phyloP scores from a whole-genome alignment of 1,140 invertebrate genomes.

The Lutraria rhynchaena region DNA sequence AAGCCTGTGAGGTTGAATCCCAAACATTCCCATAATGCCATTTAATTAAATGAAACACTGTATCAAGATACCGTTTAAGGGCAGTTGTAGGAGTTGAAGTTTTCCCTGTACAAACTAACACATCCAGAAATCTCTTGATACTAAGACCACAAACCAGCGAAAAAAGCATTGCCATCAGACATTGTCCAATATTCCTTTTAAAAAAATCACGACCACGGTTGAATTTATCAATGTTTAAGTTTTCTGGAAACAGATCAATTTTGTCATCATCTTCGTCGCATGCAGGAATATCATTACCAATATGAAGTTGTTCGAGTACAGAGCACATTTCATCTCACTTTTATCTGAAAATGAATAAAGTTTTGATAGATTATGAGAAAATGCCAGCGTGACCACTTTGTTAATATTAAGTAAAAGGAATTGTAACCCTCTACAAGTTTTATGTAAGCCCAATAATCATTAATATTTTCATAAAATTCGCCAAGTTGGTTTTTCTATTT shows the following conservation, averaged over 20 bases:
- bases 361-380: too few species aligned
- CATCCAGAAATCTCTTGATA: slow-evolving; percentile 61
- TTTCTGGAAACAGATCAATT: slow-evolving; percentile 23
- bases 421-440: too few species aligned
- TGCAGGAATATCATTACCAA: background rate
- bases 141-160: slow-evolving; percentile 68
- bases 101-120: slow-evolving; percentile 83
- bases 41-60: slow-evolving; percentile 87
- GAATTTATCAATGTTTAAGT: slow-evolving; percentile 63
- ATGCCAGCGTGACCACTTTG: too few species aligned
- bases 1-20: slow-evolving; percentile 61
- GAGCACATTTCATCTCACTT: background rate
- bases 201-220: slow-evolving; percentile 61
- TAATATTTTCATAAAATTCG: too few species aligned
- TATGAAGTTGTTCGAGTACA: background rate
- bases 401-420: too few species aligned
- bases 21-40: slow-evolving; percentile 85
- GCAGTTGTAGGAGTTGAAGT: slow-evolving; percentile 84
- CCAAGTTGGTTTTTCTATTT: too few species aligned
- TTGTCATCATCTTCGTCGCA: background rate
- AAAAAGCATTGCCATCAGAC: slow-evolving; percentile 56
- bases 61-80: slow-evolving; percentile 90
- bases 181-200: slow-evolving; percentile 49
- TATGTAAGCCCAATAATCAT: too few species aligned
- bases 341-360: too few species aligned